These are phyloP conservation scores for Atta cephalotes DNA, from an alignment of 1,140 invertebrate species.

Conservation along the genomic window DNA sequence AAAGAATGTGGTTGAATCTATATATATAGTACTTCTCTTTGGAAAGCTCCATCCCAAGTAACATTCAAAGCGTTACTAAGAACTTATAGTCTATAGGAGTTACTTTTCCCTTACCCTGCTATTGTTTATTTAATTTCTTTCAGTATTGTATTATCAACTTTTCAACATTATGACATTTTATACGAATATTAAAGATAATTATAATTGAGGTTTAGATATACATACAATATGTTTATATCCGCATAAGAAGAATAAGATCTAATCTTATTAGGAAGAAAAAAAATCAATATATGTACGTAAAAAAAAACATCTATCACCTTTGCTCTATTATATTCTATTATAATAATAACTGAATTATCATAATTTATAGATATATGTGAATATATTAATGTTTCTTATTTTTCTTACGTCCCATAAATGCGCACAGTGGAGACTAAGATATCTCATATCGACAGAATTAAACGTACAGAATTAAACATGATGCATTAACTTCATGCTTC, in stretches of 20 bases:
- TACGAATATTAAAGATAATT: not conserved
- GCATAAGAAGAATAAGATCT: not conserved
- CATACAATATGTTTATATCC: not conserved
- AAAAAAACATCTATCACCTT: not conserved
- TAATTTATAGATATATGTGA: not conserved
- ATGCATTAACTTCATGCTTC: constrained; percentile 3
- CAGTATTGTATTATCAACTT: not conserved
- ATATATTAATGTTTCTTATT: not conserved
- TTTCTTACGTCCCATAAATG: not conserved
- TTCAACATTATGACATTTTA: not conserved
- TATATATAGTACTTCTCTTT: constrained; percentile 13
- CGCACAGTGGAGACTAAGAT: not conserved
- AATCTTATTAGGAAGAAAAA: not conserved
- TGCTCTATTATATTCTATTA: constrained; percentile 2
- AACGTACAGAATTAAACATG: not conserved
- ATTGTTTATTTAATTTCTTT: not conserved
- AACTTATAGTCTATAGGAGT: not conserved
- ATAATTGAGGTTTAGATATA: not conserved
- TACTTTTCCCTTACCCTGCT: not conserved
- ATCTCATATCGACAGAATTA: not conserved
- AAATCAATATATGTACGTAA: no score
- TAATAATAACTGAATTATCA: not conserved
- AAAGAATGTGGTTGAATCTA: constrained; percentile 22
- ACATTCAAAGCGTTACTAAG: not conserved
- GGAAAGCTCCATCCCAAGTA: not conserved